Evolutionary conservation across 35 echinoderm and acorn worm species (phyloP), one percentile per base, ranked within the genome.

Genomic region (Lytechinus pictus): DNA sequence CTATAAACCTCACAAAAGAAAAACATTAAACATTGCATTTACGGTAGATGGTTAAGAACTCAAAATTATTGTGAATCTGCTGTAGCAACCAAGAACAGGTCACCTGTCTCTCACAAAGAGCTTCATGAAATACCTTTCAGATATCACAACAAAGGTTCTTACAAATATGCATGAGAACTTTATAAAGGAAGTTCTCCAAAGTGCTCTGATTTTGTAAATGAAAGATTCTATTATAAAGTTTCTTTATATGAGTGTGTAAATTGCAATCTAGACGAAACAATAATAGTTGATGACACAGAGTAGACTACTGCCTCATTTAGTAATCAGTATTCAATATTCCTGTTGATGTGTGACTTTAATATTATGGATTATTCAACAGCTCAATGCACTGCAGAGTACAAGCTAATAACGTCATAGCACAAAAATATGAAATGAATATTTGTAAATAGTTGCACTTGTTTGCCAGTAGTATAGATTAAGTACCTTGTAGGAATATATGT

Each of bases 371-470:
- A 79, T 79, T 16, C 66, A 79, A 79, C 66, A 79, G 66, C 66
- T 79, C 66, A 79, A 24, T 79, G 66, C 66, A 79, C 66, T 79
- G 66, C 66, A 79, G 66, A 79, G 19, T 14, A 79, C 66, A 79
- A 16, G 66, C 66, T 79, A 79, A 79, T 6, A 24, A 79, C 14
- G 66, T 79, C 66, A 79, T 19, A 79, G 66, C 66, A 79, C 66
- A 79, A 60, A 79, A 19, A 79, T 79, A 79, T 79, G 66, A 79
- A 79, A 79, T 44, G 66, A 24, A 79, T 79, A 79, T 79, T 16
- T 79, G 66, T 79, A 79, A 79, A 79, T 79, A 79, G 66, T 79
- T 79, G 66, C 66, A 79, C 66, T 24, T 79, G 66, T 79, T 79
- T 79, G 66, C 66, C 66, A 79, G 66, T 79, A 79, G 66, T n/a